Conservation (phyloP, 2,797 vertebrate species). For the Chaunax sp. region DNA sequence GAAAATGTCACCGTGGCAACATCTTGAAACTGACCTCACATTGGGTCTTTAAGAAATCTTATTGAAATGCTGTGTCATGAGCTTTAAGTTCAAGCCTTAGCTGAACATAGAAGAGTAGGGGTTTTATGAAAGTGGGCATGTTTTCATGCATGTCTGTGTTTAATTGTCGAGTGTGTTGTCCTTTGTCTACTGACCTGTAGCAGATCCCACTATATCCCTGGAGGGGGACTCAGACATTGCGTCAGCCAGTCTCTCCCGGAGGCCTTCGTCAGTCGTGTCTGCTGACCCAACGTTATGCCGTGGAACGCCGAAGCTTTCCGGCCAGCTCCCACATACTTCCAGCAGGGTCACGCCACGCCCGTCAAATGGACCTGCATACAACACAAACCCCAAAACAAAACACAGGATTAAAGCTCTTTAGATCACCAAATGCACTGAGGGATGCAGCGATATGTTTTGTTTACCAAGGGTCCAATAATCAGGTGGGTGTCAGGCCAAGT, state of each 20-base stretch:
- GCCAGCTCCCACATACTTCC: conserved; percentile 98
- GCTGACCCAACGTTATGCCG: conserved; percentile 89
- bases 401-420: not conserved
- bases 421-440: not conserved
- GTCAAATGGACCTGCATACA: conserved; percentile 90
- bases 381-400: conserved; percentile 4
- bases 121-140: not conserved
- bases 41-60: not conserved
- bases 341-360: conserved; percentile 93
- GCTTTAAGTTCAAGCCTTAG: not conserved
- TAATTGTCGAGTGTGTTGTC: conserved; percentile 1
- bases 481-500: no score
- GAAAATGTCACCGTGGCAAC: no score
- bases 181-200: conserved; percentile 88
- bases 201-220: conserved; percentile 92
- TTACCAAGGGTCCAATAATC: not conserved
- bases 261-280: conserved; percentile 93
- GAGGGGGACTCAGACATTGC: conserved; percentile 98
- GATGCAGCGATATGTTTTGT: not conserved
- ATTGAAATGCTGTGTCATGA: not conserved
- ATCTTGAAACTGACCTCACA: no score
- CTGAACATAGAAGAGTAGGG: not conserved
- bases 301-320: conserved; percentile 92
- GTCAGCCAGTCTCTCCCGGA: conserved; percentile 94
- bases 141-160: not conserved